Percentiles rank a stretch among this genome's conserved stretches.
Conservation (phyloP, 1,140 invertebrate genomes). For the Aporrectodea caliginosa region DNA sequence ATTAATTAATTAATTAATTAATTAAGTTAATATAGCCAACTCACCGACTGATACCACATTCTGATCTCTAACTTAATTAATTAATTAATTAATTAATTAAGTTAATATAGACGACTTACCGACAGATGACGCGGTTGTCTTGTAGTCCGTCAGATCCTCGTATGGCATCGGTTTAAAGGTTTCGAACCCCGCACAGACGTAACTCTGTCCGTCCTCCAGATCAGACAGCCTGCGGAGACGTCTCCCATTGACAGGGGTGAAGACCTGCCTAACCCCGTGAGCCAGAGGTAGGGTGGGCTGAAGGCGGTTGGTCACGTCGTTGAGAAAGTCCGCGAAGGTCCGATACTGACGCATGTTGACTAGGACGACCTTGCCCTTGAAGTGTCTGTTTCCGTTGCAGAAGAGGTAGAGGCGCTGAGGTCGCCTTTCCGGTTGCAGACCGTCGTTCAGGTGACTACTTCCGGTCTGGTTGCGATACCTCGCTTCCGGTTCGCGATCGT, state of each 20-base stretch:
- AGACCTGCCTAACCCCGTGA: conserved; percentile 56
- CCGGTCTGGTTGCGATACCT: too few species aligned
- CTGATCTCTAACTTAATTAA: too few species aligned
- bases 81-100: too few species aligned
- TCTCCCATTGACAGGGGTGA: conserved; percentile 46
- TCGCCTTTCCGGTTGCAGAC: conserved; percentile 14
- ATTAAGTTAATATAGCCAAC: too few species aligned
- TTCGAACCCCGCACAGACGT: conserved; percentile 56
- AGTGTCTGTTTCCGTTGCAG: conserved; percentile 53
- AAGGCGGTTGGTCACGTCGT: conserved; percentile 53
- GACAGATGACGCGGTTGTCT: too few species aligned
- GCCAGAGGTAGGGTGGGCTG: conserved; percentile 49
- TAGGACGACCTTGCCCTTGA: conserved; percentile 52
- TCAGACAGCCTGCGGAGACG: conserved; percentile 49
- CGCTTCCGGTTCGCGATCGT: too few species aligned
- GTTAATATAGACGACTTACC: too few species aligned
- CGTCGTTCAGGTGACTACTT: too few species aligned
- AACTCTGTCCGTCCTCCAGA: conserved; percentile 48
- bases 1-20: too few species aligned
- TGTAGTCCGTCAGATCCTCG: conserved; percentile 30
- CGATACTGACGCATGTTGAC: conserved; percentile 54
- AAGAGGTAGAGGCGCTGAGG: conserved; percentile 51
- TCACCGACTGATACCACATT: too few species aligned
- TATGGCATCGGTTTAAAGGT: conserved; percentile 53
- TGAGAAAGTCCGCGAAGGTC: conserved; percentile 53